A percentile compares a stretch with the other conserved stretches of the same genome.
Evolutionary conservation across 1,140 invertebrate genomes (phyloP).

Genomic region (Sipha flava): DNA sequence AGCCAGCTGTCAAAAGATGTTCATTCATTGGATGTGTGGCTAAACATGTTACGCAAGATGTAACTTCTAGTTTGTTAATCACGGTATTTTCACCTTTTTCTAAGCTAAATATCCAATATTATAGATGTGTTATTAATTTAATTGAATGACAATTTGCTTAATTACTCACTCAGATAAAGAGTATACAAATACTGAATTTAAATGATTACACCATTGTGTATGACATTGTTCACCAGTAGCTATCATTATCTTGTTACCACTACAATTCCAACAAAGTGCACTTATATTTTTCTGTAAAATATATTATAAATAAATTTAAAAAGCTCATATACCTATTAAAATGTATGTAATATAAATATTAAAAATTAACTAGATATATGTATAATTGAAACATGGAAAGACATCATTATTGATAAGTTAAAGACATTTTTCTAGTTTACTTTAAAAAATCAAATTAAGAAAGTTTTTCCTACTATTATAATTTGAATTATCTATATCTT

Average conservation of each 20-base stretch:
- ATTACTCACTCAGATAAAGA: neutral
- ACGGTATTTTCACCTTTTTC: neutral
- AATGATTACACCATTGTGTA: conserved; percentile 1
- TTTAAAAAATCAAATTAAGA: too few species aligned
- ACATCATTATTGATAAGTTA: too few species aligned
- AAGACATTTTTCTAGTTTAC: too few species aligned
- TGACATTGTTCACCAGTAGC: neutral
- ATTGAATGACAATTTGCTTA: too few species aligned
- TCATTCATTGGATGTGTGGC: neutral
- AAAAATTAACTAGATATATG: too few species aligned
- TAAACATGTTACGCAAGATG: neutral
- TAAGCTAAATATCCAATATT: neutral
- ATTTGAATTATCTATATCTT: too few species aligned
- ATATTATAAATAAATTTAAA: neutral
- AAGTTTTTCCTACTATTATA: too few species aligned
- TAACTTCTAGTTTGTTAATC: neutral
- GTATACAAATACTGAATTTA: neutral
- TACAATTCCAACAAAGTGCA: neutral
- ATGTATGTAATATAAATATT: too few species aligned
- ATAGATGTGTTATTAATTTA: too few species aligned
- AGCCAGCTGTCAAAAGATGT: neutral
- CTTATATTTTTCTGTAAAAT: conserved; percentile 5
- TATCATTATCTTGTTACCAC: neutral
- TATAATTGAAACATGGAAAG: too few species aligned
- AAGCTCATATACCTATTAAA: too few species aligned